Percentiles rank a stretch among this genome's conserved stretches.
phyloP scores from a whole-genome alignment of 2,797 vertebrate genomes.

The Chelonia mydas region DNA sequence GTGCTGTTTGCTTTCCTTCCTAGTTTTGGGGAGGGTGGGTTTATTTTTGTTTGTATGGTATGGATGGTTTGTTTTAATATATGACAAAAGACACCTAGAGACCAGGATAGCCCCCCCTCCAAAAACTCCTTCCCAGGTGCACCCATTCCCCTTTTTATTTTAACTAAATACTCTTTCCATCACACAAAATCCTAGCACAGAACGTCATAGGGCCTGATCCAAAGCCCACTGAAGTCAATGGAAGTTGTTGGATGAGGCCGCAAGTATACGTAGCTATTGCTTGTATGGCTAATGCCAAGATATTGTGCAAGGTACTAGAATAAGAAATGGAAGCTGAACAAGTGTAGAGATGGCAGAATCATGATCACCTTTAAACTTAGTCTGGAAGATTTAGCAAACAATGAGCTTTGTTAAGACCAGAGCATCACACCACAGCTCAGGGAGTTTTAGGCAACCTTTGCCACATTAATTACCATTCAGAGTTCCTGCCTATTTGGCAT shows the following conservation, averaged over 20 bases:
- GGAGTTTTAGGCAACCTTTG: not conserved
- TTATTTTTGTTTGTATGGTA: not conserved
- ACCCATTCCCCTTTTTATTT: not conserved
- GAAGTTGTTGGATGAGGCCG: not conserved
- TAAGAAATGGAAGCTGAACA: not conserved
- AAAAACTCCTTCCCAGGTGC: not conserved
- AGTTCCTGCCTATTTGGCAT: not conserved
- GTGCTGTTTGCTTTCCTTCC: not conserved
- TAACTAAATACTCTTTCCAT: not conserved
- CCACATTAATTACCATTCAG: not conserved
- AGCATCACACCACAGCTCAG: not conserved
- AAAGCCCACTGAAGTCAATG: not conserved
- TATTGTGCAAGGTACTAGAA: not conserved
- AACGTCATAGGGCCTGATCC: not conserved
- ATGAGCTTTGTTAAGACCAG: not conserved
- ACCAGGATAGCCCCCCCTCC: not conserved
- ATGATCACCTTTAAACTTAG: not conserved
- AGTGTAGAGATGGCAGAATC: not conserved
- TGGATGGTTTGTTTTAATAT: not conserved
- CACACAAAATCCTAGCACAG: not conserved
- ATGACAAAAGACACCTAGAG: not conserved
- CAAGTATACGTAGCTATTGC: not conserved
- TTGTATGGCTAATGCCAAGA: not conserved
- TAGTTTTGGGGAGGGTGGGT: not conserved
- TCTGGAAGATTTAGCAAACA: not conserved